Evolutionary conservation across 2,888 invertebrate species (phyloP).

Genomic region (Drosophila leonis): DNA sequence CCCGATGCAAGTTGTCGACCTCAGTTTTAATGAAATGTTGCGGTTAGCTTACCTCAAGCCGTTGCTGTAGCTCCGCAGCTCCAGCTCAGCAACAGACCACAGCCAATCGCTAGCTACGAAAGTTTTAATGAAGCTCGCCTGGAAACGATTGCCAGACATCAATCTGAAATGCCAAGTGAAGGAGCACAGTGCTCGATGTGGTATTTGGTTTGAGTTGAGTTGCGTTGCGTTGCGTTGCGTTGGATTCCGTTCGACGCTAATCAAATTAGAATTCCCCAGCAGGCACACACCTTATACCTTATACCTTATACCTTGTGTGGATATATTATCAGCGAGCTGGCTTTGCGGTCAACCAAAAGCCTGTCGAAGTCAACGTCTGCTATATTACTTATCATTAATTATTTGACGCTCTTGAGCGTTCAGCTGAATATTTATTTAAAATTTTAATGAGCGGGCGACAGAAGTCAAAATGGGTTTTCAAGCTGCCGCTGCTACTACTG

Average conservation of each 20-base stretch:
- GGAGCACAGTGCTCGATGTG: not conserved
- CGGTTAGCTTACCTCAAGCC: conserved; percentile 44
- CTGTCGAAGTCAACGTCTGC: conserved; percentile 51
- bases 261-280: conserved; percentile 61
- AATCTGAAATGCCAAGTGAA: conserved; percentile 30
- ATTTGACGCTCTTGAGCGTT: conserved; percentile 47
- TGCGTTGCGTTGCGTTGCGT: conserved; percentile 1
- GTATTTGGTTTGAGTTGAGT: conserved; percentile 7
- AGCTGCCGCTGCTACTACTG: not conserved
- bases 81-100: conserved; percentile 42
- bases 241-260: conserved; percentile 46
- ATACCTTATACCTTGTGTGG: not conserved
- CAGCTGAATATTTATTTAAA: conserved; percentile 64
- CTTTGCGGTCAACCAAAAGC: conserved; percentile 66
- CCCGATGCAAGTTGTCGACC: conserved; percentile 34
- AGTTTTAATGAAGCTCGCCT: conserved; percentile 72
- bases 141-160: conserved; percentile 56
- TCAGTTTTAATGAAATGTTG: conserved; percentile 69
- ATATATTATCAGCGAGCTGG: conserved; percentile 41
- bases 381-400: conserved; percentile 76
- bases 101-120: conserved; percentile 55
- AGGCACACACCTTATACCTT: conserved; percentile 28
- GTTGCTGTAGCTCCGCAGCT: conserved; percentile 2
- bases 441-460: conserved; percentile 72
- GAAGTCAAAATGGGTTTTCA: conserved; percentile 33